A percentile compares a stretch with the other conserved stretches of the same genome.
Evolutionary conservation across 2,888 invertebrate species (phyloP).

Genomic region (Tortrix viridana): DNA sequence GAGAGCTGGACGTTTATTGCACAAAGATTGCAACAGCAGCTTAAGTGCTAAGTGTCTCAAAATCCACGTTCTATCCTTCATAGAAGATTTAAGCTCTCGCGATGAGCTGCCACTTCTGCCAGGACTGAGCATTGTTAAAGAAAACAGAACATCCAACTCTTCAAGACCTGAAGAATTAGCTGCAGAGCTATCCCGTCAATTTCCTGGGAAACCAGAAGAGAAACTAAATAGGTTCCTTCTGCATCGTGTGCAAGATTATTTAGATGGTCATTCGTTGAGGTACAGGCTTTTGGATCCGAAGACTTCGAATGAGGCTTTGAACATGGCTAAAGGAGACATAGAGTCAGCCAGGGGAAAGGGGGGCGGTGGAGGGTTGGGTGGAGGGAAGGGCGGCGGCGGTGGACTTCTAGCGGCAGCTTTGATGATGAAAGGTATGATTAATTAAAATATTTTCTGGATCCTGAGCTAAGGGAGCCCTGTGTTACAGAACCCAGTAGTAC

Average conservation of each 20-base stretch:
- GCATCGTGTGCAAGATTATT: conserved; percentile 86
- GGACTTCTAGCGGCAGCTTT: conserved; percentile 83
- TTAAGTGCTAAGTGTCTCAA: conserved; percentile 90
- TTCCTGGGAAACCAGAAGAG: conserved; percentile 90
- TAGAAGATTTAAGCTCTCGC: conserved; percentile 89
- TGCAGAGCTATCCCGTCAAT: conserved; percentile 89
- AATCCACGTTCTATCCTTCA: conserved; percentile 89
- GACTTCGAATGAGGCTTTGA: conserved; percentile 84
- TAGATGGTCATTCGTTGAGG: conserved; percentile 89
- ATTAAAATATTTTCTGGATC: no score
- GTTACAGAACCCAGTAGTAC: no score
- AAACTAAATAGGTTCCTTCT: conserved; percentile 89
- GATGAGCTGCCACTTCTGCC: conserved; percentile 88
- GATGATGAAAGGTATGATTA: conserved; percentile 85
- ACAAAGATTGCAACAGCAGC: conserved; percentile 71
- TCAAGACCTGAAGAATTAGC: conserved; percentile 86
- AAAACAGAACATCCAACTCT: conserved; percentile 70
- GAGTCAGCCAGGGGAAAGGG: conserved; percentile 75
- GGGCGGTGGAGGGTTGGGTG: conserved; percentile 74
- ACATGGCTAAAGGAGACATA: conserved; percentile 70
- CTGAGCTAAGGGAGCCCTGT: no score
- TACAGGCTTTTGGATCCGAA: conserved; percentile 88
- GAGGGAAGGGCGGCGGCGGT: conserved; percentile 70
- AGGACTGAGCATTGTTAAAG: conserved; percentile 90
- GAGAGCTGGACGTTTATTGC: conserved; percentile 65